A percentile compares a stretch with the other conserved stretches of the same genome.
These are phyloP conservation scores for Lasioglossum zephyrum DNA, from an alignment of 2,888 invertebrate genomes.

Conservation along the genomic window DNA sequence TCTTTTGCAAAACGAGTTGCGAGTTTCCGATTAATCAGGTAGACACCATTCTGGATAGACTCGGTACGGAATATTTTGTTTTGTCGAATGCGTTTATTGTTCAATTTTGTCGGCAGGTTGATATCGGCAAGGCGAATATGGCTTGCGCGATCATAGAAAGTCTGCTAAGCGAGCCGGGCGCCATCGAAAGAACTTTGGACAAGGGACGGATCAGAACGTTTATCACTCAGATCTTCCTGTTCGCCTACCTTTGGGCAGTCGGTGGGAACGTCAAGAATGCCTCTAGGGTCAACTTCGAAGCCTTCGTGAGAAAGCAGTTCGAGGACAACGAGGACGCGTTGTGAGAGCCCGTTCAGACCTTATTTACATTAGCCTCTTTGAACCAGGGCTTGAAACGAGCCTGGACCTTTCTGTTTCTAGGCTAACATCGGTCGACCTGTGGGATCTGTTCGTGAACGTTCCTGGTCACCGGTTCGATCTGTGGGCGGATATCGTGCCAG, in stretches of 20 bases:
- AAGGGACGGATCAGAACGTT: conserved; percentile 86
- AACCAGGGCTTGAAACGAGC: too few species aligned
- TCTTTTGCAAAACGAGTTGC: conserved; percentile 89
- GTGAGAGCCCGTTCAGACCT: conserved; percentile 74
- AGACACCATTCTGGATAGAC: background rate
- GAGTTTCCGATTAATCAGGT: conserved; percentile 91
- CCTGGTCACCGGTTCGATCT: conserved; percentile 89
- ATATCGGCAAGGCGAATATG: conserved; percentile 92
- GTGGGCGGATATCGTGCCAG: conserved; percentile 92
- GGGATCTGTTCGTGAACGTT: conserved; percentile 91
- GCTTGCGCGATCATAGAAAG: conserved; percentile 91
- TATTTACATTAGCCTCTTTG: too few species aligned
- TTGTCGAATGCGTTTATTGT: background rate
- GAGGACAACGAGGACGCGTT: conserved; percentile 89
- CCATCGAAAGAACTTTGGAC: conserved; percentile 87
- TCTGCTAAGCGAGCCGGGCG: conserved; percentile 88
- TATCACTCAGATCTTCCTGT: conserved; percentile 91
- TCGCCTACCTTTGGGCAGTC: conserved; percentile 93
- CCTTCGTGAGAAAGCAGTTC: conserved; percentile 88
- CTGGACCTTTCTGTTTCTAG: conserved; percentile 82
- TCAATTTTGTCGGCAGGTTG: conserved; percentile 86
- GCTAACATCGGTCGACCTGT: conserved; percentile 90
- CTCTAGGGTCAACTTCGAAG: conserved; percentile 90
- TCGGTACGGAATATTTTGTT: background rate
- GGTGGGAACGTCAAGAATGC: conserved; percentile 93